phyloP scores from a whole-genome alignment of 2,113 vertebrate genomes.

The Scomber japonicus region DNA sequence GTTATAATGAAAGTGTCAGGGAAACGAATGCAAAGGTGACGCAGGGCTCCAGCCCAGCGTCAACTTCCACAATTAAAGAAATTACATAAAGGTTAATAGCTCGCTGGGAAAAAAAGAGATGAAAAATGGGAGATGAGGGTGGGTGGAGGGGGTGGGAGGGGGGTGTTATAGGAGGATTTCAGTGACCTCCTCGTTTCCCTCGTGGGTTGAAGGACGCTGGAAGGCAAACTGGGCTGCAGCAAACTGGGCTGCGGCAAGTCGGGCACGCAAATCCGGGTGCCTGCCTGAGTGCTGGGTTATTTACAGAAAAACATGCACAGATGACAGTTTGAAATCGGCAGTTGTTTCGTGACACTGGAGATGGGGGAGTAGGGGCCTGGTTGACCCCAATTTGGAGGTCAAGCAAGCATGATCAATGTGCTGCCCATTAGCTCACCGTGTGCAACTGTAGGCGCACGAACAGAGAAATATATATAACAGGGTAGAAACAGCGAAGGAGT shows the following conservation, averaged over 20 bases:
- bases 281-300: slow-evolving; percentile 29
- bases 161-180: slow-evolving; percentile 19
- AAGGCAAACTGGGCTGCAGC: slow-evolving; percentile 54
- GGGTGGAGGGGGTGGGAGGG: not conserved
- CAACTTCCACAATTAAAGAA: slow-evolving; percentile 76
- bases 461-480: slow-evolving; percentile 45
- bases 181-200: slow-evolving; percentile 57
- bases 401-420: slow-evolving; percentile 80
- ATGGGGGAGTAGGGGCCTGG: slow-evolving; percentile 61
- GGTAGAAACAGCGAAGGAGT: slow-evolving; percentile 37
- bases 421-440: slow-evolving; percentile 73
- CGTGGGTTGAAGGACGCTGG: slow-evolving; percentile 64
- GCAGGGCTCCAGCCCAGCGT: slow-evolving; percentile 39
- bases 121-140: slow-evolving; percentile 41
- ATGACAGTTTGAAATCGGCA: slow-evolving; percentile 59
- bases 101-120: slow-evolving; percentile 34
- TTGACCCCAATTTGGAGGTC: slow-evolving; percentile 86
- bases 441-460: slow-evolving; percentile 42
- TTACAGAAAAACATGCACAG: slow-evolving; percentile 52
- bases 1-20: slow-evolving; percentile 83
- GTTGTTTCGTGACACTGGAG: slow-evolving; percentile 65
- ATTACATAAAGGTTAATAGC: slow-evolving; percentile 75
- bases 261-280: slow-evolving; percentile 30
- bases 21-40: slow-evolving; percentile 74
- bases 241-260: slow-evolving; percentile 38